Conservation (phyloP, 2,113 vertebrate species). For the Coptodon bakossiorum region DNA sequence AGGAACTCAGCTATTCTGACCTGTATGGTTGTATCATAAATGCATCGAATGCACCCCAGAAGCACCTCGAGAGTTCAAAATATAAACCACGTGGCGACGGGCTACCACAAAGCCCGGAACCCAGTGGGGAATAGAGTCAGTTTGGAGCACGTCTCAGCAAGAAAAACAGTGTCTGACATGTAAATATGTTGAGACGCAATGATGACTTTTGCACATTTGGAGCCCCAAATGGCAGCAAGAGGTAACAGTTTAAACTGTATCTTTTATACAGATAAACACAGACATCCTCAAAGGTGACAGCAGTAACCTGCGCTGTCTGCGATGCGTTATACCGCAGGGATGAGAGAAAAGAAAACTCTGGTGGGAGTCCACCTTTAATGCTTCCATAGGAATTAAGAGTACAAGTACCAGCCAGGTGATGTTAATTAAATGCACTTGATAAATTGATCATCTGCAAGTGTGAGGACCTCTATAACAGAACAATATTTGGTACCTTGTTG, state of each 20-base stretch:
- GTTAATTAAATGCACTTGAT: not conserved
- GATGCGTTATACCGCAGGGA: not conserved
- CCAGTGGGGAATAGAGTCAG: not conserved
- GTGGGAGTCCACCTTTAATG: not conserved
- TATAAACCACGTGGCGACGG: not conserved
- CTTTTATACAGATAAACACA: not conserved
- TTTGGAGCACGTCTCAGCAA: not conserved
- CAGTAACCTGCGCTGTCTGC: not conserved
- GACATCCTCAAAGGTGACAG: not conserved
- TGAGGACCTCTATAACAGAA: not conserved
- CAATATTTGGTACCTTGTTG: rapidly evolving
- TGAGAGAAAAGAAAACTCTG: not conserved
- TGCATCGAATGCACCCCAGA: not conserved
- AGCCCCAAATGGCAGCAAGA: not conserved
- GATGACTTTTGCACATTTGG: not conserved
- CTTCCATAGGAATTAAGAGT: not conserved
- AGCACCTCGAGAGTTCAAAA: not conserved
- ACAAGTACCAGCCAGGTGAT: not conserved
- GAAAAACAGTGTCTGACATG: not conserved
- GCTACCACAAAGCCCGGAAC: not conserved
- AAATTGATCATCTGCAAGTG: not conserved
- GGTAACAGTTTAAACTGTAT: not conserved
- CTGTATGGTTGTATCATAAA: not conserved
- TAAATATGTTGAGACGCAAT: not conserved
- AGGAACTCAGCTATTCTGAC: conserved; percentile 3